phyloP scores from a whole-genome alignment of 1,140 invertebrate genomes.

The Drosophila tristis region DNA sequence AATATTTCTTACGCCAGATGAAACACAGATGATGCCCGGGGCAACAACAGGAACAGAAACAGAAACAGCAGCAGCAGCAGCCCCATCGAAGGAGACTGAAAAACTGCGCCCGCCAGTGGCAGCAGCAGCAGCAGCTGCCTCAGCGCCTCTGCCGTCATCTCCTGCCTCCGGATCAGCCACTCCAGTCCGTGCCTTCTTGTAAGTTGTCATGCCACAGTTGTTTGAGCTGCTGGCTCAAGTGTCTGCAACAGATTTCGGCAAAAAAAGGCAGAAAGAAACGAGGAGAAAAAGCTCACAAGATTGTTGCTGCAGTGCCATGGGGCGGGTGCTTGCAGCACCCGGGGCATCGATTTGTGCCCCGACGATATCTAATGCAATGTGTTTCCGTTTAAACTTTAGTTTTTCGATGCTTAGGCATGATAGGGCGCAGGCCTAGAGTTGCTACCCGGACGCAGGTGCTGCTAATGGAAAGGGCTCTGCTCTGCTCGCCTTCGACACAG shows the following conservation, averaged over 20 bases:
- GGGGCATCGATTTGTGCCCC: conserved; percentile 29
- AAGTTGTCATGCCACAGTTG: conserved; percentile 77
- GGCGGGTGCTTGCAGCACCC: conserved; percentile 29
- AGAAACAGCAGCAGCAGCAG: conserved; percentile 12
- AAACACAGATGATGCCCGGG: conserved; percentile 73
- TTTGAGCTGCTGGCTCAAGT: conserved; percentile 76
- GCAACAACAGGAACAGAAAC: conserved; percentile 22
- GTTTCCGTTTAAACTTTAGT: no score
- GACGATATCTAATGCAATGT: neutral
- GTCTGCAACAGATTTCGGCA: conserved; percentile 75
- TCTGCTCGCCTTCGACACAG: conserved; percentile 26
- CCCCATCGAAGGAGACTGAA: conserved; percentile 39
- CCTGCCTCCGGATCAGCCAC: neutral
- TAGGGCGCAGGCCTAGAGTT: conserved; percentile 16
- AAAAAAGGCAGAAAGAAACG: neutral
- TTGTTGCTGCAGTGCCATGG: conserved; percentile 51
- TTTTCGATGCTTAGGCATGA: conserved; percentile 3
- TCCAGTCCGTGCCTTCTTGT: conserved; percentile 48
- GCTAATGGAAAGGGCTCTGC: neutral
- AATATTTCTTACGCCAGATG: conserved; percentile 82
- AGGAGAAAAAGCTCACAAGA: conserved; percentile 25
- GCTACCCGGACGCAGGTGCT: conserved; percentile 10
- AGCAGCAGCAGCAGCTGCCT: conserved; percentile 74
- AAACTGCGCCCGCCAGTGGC: conserved; percentile 70
- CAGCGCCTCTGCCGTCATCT: conserved; percentile 4